Base-by-base conservation (phyloP, 2,888 invertebrate genomes). In the Xanthorhoe spadicearia region DNA sequence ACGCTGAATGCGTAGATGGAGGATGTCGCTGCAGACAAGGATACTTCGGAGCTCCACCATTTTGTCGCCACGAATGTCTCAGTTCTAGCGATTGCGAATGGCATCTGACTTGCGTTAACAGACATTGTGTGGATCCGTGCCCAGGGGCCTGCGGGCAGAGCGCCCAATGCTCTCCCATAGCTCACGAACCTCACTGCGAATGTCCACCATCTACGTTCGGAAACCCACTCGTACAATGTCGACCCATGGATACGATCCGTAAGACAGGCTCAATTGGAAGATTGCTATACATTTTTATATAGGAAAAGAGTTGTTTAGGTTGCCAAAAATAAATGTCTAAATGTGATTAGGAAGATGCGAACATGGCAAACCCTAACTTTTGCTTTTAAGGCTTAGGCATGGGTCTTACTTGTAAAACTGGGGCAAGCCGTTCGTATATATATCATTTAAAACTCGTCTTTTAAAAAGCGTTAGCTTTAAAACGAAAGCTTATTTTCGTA, bases 71-170 rank as follows among this genome's bases (percentile, higher is more conserved):
- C 35, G 96, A 96, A 85, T 96, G 96, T 87, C 87, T 95, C 4
- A 87, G 95, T 66, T 96, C 96, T 79, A 94, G 95, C 23, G 96
- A 96, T 78, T 97, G 96, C 83, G 91, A 94, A 18, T 94, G 95
- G 72, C 95, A 94, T 75, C 94, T 94, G 69, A 95, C 96, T 48
- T 97, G 97, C 74, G 89, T 95, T 53, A 95, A 95, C 77, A 95
- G 95, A 79, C 96, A 95, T 83, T 97, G 97, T 80, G 88, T 94
- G 68, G 95, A 96, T 81, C 96, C 96, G 4, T 97, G 97, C 78
- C 95, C 95, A 0, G 96, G 96, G 70, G 95, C 95, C 28, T 97
- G 97, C 82, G 97, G 96, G 18, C 94, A 94, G 74, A 95, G 95
- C 78, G 96, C 97, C 1, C 89, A 94, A 61, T 97, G 97, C 82